Conservation (phyloP, 2,888 invertebrate genomes). For the Anaspis maculata region DNA sequence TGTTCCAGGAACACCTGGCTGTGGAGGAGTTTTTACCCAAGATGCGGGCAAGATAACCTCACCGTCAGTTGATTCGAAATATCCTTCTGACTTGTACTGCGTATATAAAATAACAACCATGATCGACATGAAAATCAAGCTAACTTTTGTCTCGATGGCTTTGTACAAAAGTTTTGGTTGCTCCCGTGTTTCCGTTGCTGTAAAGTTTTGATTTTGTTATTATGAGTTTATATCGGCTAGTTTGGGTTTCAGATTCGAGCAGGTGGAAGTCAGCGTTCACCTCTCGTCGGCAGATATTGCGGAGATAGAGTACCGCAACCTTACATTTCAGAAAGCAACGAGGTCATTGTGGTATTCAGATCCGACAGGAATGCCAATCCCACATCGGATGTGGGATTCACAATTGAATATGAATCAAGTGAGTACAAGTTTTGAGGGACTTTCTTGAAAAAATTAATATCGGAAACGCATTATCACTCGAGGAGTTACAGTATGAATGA, state of each 20-base stretch:
- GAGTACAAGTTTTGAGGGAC: not conserved
- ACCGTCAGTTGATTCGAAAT: constrained; percentile 42
- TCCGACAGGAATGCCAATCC: constrained; percentile 51
- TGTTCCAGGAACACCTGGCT: constrained; percentile 68
- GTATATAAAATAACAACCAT: constrained; percentile 72
- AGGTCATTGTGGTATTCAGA: constrained; percentile 53
- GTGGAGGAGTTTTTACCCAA: constrained; percentile 67
- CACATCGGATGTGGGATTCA: constrained; percentile 49
- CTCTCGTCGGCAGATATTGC: constrained; percentile 68
- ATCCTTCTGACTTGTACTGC: constrained; percentile 56
- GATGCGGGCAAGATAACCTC: constrained; percentile 57
- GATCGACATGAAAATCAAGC: constrained; percentile 51
- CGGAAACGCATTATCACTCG: too few relatives aligned
- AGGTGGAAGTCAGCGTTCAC: constrained; percentile 53
- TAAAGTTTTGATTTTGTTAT: constrained; percentile 27
- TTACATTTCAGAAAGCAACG: constrained; percentile 50
- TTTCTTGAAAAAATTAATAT: not conserved
- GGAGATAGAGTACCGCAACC: constrained; percentile 54
- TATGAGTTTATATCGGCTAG: not conserved
- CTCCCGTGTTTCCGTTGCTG: constrained; percentile 56
- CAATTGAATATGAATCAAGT: constrained; percentile 52
- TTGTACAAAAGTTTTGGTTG: constrained; percentile 56
- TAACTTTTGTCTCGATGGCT: constrained; percentile 58
- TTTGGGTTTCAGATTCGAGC: constrained; percentile 51
- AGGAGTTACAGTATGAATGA: too few relatives aligned